phyloP scores from a whole-genome alignment of 1,140 invertebrate species.

The Euwallacea fornicatus region DNA sequence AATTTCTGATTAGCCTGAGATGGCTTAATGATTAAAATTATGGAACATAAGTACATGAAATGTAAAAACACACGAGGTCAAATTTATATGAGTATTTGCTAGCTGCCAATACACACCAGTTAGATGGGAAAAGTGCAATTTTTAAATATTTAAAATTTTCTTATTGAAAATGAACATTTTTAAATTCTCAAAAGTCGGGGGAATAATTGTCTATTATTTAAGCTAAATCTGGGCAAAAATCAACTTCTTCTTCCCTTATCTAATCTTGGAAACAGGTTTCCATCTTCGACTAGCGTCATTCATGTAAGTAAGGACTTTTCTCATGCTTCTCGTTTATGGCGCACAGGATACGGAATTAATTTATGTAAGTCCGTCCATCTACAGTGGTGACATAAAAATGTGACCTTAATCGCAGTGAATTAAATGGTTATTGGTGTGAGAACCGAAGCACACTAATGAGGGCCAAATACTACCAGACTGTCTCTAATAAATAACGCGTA shows the following conservation, averaged over 20 bases:
- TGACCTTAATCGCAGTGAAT: background rate
- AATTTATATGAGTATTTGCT: background rate
- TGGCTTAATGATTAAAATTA: no score
- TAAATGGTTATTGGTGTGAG: background rate
- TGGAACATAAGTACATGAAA: no score
- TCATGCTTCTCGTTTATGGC: background rate
- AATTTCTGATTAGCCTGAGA: no score
- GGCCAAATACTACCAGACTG: background rate
- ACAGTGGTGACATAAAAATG: background rate
- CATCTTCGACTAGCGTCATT: background rate
- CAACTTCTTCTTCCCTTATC: background rate
- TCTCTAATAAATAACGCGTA: no score
- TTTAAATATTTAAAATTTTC: background rate
- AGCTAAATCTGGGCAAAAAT: background rate
- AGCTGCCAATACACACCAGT: background rate
- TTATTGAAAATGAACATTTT: background rate
- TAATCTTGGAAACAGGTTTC: constrained; percentile 8
- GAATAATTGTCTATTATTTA: background rate
- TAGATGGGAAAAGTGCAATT: background rate
- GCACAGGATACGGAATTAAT: constrained; percentile 13
- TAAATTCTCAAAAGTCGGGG: background rate
- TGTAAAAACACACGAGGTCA: background rate
- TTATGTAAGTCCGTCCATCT: background rate
- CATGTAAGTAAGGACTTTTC: background rate
- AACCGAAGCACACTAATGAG: background rate